These are phyloP conservation scores for Vanacampus margaritifer DNA, from an alignment of 2,113 vertebrate genomes.

Conservation along the genomic window DNA sequence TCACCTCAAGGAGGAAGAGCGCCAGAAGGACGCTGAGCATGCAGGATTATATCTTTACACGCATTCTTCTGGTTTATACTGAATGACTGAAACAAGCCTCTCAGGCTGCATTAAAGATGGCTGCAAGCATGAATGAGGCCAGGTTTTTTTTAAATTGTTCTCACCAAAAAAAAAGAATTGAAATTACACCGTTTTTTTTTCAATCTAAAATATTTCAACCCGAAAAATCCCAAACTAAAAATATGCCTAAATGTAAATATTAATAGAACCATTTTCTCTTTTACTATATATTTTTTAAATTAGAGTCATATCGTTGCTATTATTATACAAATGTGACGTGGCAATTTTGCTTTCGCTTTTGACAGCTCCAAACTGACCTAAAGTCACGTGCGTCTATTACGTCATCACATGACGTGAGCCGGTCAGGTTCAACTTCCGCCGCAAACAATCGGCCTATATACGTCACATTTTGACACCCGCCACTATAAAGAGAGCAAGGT, in stretches of 20 bases:
- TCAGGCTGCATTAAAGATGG: conserved; percentile 53
- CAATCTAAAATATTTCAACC: background rate
- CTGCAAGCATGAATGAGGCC: conserved; percentile 54
- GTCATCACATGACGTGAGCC: conserved; percentile 6
- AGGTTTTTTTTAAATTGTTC: conserved; percentile 55
- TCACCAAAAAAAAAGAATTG: conserved; percentile 1
- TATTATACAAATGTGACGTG: too few species aligned
- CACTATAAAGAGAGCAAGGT: background rate
- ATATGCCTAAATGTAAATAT: background rate
- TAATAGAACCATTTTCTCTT: too few species aligned
- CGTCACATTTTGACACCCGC: conserved; percentile 32
- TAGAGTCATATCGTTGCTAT: too few species aligned
- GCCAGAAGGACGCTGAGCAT: conserved; percentile 48
- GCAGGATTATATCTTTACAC: conserved; percentile 63
- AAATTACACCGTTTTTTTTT: too few species aligned
- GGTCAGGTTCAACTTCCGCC: conserved; percentile 42
- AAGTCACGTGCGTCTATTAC: conserved; percentile 7
- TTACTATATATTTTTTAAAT: too few species aligned
- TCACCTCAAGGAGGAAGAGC: conserved; percentile 43
- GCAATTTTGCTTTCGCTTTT: background rate
- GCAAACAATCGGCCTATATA: conserved; percentile 45
- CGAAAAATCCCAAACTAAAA: background rate
- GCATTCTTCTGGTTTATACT: conserved; percentile 66
- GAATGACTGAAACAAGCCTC: conserved; percentile 44
- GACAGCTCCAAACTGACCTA: background rate